Conservation (phyloP, 2,888 invertebrate species). For the Cephalotes varians region DNA sequence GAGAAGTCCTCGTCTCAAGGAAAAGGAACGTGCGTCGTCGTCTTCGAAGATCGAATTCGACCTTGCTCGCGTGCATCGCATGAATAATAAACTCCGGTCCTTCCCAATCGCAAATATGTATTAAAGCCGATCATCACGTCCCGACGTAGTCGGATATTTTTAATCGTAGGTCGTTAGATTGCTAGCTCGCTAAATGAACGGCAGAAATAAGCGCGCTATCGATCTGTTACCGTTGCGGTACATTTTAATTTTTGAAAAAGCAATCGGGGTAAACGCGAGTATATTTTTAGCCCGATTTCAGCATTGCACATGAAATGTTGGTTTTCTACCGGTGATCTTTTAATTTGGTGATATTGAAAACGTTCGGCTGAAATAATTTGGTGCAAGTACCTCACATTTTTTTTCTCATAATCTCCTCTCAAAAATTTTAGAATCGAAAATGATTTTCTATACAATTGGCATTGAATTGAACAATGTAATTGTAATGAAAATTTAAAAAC, state of each 20-base stretch:
- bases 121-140: not conserved
- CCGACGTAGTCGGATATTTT: not conserved
- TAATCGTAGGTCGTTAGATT: not conserved
- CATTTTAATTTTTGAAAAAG: constrained; percentile 27
- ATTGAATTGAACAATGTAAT: not conserved
- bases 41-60: constrained; percentile 22
- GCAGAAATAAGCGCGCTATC: not conserved
- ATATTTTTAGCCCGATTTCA: not conserved
- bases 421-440: constrained; percentile 4
- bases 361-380: constrained; percentile 17
- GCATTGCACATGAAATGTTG: not conserved
- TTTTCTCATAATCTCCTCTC: not conserved
- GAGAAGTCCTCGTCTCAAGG: constrained; percentile 40
- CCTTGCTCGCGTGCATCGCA: not conserved
- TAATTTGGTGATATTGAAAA: constrained; percentile 1
- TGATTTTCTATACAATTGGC: not conserved
- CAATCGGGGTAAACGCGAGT: not conserved
- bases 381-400: not conserved
- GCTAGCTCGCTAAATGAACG: not conserved
- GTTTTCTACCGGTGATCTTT: not conserved
- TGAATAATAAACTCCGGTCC: constrained; percentile 29
- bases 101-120: not conserved
- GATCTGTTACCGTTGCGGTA: not conserved
- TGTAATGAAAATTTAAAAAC: not conserved
- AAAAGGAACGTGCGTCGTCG: constrained; percentile 22